These are phyloP conservation scores for Schizotus pectinicornis DNA, from an alignment of 2,888 invertebrate genomes.

Conservation along the genomic window DNA sequence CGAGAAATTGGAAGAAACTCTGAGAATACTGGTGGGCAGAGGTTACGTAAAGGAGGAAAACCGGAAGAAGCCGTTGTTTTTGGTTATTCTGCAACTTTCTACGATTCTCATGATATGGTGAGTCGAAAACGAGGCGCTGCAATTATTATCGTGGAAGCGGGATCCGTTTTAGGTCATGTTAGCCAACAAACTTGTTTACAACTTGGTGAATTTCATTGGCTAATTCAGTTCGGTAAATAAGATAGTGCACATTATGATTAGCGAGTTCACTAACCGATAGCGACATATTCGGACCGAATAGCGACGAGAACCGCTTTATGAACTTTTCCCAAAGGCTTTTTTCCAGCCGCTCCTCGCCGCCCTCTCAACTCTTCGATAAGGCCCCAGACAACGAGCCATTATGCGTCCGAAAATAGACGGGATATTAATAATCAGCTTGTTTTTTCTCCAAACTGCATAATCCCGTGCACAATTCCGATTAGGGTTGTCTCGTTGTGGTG, in stretches of 20 bases:
- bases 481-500: conserved; percentile 31
- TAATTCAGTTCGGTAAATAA: conserved; percentile 31
- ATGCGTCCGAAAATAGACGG: no score
- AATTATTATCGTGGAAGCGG: background rate
- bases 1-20: no score
- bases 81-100: no score
- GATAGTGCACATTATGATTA: conserved; percentile 29
- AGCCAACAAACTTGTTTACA: conserved; percentile 28
- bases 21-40: no score
- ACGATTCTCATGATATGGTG: no score
- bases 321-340: conserved; percentile 16
- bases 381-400: background rate
- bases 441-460: conserved; percentile 1
- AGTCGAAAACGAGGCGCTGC: no score
- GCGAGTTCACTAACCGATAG: conserved; percentile 32
- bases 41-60: no score
- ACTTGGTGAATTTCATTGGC: conserved; percentile 32
- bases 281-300: conserved; percentile 8
- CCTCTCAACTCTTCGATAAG: conserved; percentile 18
- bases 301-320: conserved; percentile 3
- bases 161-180: conserved; percentile 28
- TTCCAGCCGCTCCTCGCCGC: conserved; percentile 3
- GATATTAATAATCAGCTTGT: conserved; percentile 3
- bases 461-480: conserved; percentile 14
- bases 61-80: no score